Evolutionary conservation across 2,113 vertebrate species (phyloP), one percentile per base, ranked within the genome.

Genomic region (Myotis lucifugus): DNA sequence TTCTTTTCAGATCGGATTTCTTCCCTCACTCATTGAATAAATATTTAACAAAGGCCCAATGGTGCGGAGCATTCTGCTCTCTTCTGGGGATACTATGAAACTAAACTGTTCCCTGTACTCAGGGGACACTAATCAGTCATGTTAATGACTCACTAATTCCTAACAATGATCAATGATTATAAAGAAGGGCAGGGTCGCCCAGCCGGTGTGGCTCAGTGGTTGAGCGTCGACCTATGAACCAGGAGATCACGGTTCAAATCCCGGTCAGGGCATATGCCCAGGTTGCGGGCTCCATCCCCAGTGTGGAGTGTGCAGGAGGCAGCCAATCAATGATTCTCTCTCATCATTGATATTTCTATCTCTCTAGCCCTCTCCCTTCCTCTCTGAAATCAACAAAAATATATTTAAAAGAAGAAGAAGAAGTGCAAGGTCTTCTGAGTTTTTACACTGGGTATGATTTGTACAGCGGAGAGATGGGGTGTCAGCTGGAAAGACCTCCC

Each of bases 1-100:
- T 79, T 92, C 52, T 94, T 89, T 92, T 70, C 50, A 85, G 90
- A 88, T 93, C 10, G 1, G 89, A 69, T 94, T 95, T 91, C 87
- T 91, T 82, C 79, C 59, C 40, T 87, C 54, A 87, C 5, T 88
- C 48, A 70, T 66, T 95, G 61, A 59, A n/a, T 94, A 89, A 90
- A 94, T 96, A 93, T 95, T 94, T 95, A 77, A 95, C 34, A 9
- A 81, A 52, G 34, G 14, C 52, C 46, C 48, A 15, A 34, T 93
- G 66, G 52, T 42, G 59, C 25, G 59, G 79, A 94, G 29, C 42
- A 37, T 73, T 94, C 37, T 37, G 40, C 32, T 83, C 42, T 61
- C 67, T 76, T 88, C 54, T 40, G 34, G 90, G 29, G n/a, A 69
- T 77, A 34, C 59, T 59, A 17, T 67, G 85, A 94, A 95, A 77